These are phyloP conservation scores for Sitta carolinensis DNA, from an alignment of 2,797 vertebrate species.

Conservation along the genomic window DNA sequence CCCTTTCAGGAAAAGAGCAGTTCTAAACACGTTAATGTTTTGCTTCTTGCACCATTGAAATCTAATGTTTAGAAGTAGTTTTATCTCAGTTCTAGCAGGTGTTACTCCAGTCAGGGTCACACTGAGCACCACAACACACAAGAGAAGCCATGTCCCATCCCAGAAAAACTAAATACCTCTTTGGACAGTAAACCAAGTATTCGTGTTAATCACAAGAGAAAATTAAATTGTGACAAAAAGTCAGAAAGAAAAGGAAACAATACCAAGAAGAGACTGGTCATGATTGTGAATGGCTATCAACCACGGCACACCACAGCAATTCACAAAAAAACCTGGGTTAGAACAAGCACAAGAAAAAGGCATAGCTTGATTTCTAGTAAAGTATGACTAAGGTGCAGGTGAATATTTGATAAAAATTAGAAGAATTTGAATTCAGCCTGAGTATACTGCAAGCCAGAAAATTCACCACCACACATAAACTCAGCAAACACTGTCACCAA, in stretches of 20 bases:
- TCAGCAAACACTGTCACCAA: slow-evolving; percentile 2
- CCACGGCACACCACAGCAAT: not conserved
- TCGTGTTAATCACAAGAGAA: not conserved
- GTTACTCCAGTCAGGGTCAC: not conserved
- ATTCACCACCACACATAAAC: not conserved
- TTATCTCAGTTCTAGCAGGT: not conserved
- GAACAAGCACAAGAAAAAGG: not conserved
- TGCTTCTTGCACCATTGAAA: not conserved
- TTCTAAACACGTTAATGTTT: not conserved
- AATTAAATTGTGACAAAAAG: not conserved
- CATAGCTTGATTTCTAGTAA: not conserved
- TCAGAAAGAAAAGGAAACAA: not conserved
- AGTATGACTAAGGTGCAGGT: not conserved
- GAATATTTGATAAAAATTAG: not conserved
- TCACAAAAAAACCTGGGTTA: not conserved
- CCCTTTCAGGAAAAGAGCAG: not conserved
- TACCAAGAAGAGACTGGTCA: not conserved
- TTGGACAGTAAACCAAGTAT: not conserved
- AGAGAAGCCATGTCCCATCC: not conserved
- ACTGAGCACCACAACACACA: not conserved
- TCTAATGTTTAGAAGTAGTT: not conserved
- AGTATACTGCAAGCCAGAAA: not conserved
- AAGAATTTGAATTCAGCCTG: not conserved
- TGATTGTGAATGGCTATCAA: not conserved
- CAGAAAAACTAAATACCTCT: not conserved